Evolutionary conservation across 1,140 invertebrate species (phyloP).

Genomic region (Diprion similis): DNA sequence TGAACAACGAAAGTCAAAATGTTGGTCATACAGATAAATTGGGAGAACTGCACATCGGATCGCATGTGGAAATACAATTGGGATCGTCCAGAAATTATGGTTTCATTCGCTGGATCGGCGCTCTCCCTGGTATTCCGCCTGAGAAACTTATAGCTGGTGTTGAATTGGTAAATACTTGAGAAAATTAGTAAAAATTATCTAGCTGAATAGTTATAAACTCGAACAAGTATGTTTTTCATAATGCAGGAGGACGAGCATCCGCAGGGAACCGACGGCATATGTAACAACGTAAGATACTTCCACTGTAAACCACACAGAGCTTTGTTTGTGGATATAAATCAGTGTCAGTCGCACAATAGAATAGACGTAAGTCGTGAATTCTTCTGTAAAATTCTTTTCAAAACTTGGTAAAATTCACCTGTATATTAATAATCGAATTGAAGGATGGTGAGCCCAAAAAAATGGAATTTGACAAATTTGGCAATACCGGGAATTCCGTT

Average conservation of each 20-base stretch:
- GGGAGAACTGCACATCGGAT: slow-evolving; percentile 73
- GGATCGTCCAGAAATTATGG: slow-evolving; percentile 71
- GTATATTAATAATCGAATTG: slow-evolving; percentile 28
- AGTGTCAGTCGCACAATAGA: slow-evolving; percentile 79
- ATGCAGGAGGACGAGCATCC: slow-evolving; percentile 71
- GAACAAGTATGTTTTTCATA: slow-evolving; percentile 53
- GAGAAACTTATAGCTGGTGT: slow-evolving; percentile 70
- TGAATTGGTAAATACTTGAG: slow-evolving; percentile 65
- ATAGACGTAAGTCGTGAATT: slow-evolving; percentile 69
- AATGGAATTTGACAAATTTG: slow-evolving; percentile 55
- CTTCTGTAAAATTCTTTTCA: slow-evolving; percentile 31
- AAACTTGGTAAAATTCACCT: slow-evolving; percentile 39
- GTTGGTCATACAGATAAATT: slow-evolving; percentile 47
- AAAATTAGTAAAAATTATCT: not conserved
- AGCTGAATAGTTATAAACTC: too few relatives aligned
- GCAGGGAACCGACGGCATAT: slow-evolving; percentile 76
- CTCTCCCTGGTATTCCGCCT: slow-evolving; percentile 53
- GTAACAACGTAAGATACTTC: slow-evolving; percentile 76
- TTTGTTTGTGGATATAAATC: slow-evolving; percentile 78
- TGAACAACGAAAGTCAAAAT: slow-evolving; percentile 52
- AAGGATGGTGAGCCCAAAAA: slow-evolving; percentile 36
- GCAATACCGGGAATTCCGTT: slow-evolving; percentile 76
- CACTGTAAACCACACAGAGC: slow-evolving; percentile 74
- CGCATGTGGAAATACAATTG: slow-evolving; percentile 74
- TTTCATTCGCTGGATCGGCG: slow-evolving; percentile 88